Percentiles rank a stretch among this genome's conserved stretches.
phyloP scores from a whole-genome alignment of 2,888 invertebrate species.

The Thera obeliscata region DNA sequence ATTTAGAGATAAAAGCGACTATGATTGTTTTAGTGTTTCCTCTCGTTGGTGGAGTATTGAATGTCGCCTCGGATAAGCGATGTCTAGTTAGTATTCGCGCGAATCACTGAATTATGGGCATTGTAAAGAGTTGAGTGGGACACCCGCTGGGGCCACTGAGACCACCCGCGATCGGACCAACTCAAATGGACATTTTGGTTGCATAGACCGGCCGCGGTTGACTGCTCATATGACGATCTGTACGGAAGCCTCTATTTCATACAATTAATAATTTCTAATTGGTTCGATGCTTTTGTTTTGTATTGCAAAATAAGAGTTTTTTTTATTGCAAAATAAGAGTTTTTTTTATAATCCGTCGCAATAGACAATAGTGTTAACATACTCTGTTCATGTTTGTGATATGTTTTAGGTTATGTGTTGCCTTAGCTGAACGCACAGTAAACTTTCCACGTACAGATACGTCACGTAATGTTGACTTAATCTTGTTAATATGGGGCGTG shows the following conservation, averaged over 20 bases:
- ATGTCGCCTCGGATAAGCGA: slow-evolving; percentile 69
- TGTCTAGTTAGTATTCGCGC: slow-evolving; percentile 73
- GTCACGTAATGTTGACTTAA: slow-evolving; percentile 73
- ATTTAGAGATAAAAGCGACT: slow-evolving; percentile 53
- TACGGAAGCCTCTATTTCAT: slow-evolving; percentile 34
- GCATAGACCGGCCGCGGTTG: slow-evolving; percentile 28
- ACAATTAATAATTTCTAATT: slow-evolving; percentile 18
- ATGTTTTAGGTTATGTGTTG: background rate
- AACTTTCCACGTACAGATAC: slow-evolving; percentile 59
- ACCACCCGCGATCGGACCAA: slow-evolving; percentile 71
- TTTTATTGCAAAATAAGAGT: background rate
- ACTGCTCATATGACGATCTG: slow-evolving; percentile 36
- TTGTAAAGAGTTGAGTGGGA: slow-evolving; percentile 65
- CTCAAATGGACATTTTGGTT: slow-evolving; percentile 48
- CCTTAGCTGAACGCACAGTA: slow-evolving; percentile 45
- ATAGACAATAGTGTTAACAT: no score
- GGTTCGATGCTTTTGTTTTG: background rate
- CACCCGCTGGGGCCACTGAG: slow-evolving; percentile 81
- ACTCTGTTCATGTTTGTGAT: no score
- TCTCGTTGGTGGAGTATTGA: slow-evolving; percentile 62
- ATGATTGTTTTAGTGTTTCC: slow-evolving; percentile 72
- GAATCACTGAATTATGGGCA: slow-evolving; percentile 79
- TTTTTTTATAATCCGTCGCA: no score
- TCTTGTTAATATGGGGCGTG: slow-evolving; percentile 68
- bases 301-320: background rate